These are phyloP conservation scores for Melipona bicolor DNA, from an alignment of 2,888 invertebrate genomes.

Conservation along the genomic window DNA sequence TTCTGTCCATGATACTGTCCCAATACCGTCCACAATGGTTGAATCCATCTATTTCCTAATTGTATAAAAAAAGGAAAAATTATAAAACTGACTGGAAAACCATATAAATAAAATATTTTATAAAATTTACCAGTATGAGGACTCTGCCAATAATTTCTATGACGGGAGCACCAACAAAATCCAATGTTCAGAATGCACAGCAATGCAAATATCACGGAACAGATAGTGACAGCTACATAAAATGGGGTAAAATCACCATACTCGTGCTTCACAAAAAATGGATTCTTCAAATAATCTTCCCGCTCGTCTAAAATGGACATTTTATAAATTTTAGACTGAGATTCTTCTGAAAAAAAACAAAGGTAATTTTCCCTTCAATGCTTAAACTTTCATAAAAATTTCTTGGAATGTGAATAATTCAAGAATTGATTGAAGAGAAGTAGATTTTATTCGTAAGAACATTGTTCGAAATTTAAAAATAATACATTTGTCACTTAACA, in stretches of 20 bases:
- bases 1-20: slow-evolving; percentile 85
- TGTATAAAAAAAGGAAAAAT: not conserved
- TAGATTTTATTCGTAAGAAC: not conserved
- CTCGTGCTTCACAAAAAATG: slow-evolving; percentile 86
- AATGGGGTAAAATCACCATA: slow-evolving; percentile 93
- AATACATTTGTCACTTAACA: not conserved
- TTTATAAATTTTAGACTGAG: slow-evolving; percentile 78
- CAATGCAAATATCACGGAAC: slow-evolving; percentile 89
- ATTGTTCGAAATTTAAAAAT: not conserved
- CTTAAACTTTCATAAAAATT: not conserved
- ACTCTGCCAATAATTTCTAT: slow-evolving; percentile 93
- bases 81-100: not conserved
- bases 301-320: slow-evolving; percentile 89
- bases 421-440: slow-evolving; percentile 10
- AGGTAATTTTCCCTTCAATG: slow-evolving; percentile 61
- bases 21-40: slow-evolving; percentile 93
- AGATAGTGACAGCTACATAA: slow-evolving; percentile 92
- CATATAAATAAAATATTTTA: not conserved
- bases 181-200: slow-evolving; percentile 91
- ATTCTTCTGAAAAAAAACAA: slow-evolving; percentile 79
- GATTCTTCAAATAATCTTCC: slow-evolving; percentile 87
- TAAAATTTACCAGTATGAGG: slow-evolving; percentile 89
- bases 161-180: slow-evolving; percentile 92
- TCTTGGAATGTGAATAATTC: not conserved
- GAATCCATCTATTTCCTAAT: slow-evolving; percentile 93